These are phyloP conservation scores for Odontocolon sp. DNA, from an alignment of 2,888 invertebrate species.

Conservation along the genomic window DNA sequence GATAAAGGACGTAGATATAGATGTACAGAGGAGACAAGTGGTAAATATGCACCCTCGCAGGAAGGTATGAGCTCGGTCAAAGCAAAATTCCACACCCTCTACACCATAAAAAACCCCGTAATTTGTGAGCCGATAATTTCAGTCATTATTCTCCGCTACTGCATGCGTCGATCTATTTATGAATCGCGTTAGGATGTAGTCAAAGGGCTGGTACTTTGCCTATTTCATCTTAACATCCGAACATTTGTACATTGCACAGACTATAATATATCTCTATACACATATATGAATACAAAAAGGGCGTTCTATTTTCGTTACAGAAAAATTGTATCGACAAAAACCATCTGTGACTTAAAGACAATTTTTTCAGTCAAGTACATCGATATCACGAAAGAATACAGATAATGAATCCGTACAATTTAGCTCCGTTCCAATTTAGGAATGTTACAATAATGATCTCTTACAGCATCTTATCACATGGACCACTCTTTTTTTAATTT, in stretches of 20 bases:
- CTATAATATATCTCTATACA: background rate
- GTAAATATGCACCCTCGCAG: conserved; percentile 70
- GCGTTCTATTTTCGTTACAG: conserved; percentile 67
- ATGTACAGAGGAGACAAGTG: conserved; percentile 17
- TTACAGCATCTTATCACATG: too few species aligned
- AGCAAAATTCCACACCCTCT: conserved; percentile 38
- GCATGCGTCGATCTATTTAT: conserved; percentile 60
- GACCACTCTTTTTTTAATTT: too few species aligned
- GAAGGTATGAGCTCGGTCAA: conserved; percentile 61
- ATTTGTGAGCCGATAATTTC: conserved; percentile 65
- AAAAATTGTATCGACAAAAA: too few species aligned
- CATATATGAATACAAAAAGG: conserved; percentile 36
- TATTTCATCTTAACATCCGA: too few species aligned
- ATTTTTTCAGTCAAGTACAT: too few species aligned
- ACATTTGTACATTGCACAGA: too few species aligned
- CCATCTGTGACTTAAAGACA: too few species aligned
- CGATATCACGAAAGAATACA: too few species aligned
- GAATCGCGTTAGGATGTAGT: conserved; percentile 63
- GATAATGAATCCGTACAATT: too few species aligned
- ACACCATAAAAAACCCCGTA: conserved; percentile 38
- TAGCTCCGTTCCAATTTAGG: too few species aligned
- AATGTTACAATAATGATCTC: too few species aligned
- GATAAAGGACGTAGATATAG: too few species aligned
- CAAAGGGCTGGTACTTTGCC: conserved; percentile 64
- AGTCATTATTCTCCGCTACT: conserved; percentile 57